A percentile compares a stretch with the other conserved stretches of the same genome.
phyloP scores from a whole-genome alignment of 2,797 vertebrate genomes.

The Muscicapa striata region DNA sequence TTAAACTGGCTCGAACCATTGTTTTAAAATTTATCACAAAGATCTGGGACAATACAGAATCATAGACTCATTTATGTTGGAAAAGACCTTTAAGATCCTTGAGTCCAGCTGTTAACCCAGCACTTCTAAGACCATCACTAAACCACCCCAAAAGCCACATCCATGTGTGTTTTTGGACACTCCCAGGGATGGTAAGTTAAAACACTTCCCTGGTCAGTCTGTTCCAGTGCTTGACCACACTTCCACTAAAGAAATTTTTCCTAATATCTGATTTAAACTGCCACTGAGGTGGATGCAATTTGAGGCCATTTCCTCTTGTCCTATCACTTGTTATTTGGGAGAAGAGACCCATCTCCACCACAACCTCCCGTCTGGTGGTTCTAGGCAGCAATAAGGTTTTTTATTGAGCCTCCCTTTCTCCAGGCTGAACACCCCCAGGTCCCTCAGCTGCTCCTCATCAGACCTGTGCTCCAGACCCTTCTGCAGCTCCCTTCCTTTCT shows the following conservation, averaged over 20 bases:
- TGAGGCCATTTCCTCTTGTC: not conserved
- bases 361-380: not conserved
- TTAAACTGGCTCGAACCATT: not conserved
- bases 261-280: not conserved
- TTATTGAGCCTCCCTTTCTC: not conserved
- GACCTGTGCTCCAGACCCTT: not conserved
- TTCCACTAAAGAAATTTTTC: not conserved
- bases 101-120: not conserved
- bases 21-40: not conserved
- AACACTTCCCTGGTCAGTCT: not conserved
- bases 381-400: not conserved
- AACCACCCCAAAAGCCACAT: not conserved
- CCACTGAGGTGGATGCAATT: not conserved
- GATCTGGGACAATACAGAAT: not conserved
- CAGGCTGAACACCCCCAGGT: not conserved
- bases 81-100: not conserved
- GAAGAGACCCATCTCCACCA: not conserved
- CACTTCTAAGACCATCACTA: not conserved
- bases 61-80: not conserved
- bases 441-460: no score
- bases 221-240: not conserved
- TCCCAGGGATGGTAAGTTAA: not conserved
- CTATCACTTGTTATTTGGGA: not conserved
- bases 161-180: not conserved
- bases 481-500: not conserved